Conservation (phyloP, 1,140 invertebrate genomes). For the Saccostrea cuccullata region DNA sequence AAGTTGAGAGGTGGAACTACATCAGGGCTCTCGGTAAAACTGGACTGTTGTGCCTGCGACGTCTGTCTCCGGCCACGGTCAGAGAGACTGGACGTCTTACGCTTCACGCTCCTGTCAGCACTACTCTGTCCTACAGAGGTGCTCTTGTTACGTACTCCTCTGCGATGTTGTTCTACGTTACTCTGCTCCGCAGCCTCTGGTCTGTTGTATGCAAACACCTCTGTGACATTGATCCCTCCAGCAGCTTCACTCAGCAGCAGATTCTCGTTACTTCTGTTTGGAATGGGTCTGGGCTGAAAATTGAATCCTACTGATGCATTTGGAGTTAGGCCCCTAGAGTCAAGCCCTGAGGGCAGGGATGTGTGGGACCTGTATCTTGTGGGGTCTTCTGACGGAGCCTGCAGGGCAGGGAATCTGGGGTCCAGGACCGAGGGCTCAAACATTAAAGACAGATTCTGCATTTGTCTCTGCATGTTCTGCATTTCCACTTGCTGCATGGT, state of each 20-base stretch:
- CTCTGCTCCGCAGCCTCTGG: not conserved
- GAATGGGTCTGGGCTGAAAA: slow-evolving; percentile 49
- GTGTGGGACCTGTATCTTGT: slow-evolving; percentile 47
- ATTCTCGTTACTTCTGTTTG: slow-evolving; percentile 44
- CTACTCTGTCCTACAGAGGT: not conserved
- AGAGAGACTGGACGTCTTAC: slow-evolving; percentile 37
- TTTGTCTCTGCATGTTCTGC: slow-evolving; percentile 66
- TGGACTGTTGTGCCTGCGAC: slow-evolving; percentile 13
- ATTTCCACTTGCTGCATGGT: slow-evolving; percentile 74
- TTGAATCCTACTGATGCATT: slow-evolving; percentile 47
- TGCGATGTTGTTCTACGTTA: slow-evolving; percentile 27
- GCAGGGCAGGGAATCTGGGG: not conserved
- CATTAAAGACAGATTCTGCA: slow-evolving; percentile 50
- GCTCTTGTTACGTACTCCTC: slow-evolving; percentile 17
- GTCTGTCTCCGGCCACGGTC: slow-evolving; percentile 19
- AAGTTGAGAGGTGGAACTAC: slow-evolving; percentile 37
- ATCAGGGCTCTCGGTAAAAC: slow-evolving; percentile 11
- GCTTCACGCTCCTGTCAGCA: not conserved
- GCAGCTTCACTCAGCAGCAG: not conserved
- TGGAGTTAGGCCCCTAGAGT: slow-evolving; percentile 51
- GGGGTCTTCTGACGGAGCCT: slow-evolving; percentile 18
- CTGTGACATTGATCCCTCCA: slow-evolving; percentile 18
- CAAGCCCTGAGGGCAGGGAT: slow-evolving; percentile 45
- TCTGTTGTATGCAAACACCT: slow-evolving; percentile 36
- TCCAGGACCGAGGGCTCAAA: slow-evolving; percentile 8